phyloP scores from a whole-genome alignment of 1,140 invertebrate species.

The Apis dorsata region DNA sequence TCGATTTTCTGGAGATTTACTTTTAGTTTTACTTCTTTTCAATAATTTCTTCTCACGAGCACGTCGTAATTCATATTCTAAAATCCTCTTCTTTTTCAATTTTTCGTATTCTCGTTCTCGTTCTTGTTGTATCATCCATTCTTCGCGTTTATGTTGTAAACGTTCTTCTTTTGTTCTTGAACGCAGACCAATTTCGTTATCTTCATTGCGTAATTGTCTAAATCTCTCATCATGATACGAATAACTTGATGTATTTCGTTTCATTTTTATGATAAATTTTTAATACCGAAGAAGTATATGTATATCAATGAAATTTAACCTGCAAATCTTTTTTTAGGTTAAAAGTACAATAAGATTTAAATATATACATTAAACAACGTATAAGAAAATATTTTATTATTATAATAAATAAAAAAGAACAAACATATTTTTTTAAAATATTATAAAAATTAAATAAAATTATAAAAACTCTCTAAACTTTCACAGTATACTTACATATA shows the following conservation, averaged over 20 bases:
- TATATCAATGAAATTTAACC: background rate
- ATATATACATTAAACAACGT: background rate
- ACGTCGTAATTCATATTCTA: slow-evolving; percentile 49
- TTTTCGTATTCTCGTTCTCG: slow-evolving; percentile 43
- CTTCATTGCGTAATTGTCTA: slow-evolving; percentile 29
- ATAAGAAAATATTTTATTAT: too few species aligned
- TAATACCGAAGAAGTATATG: background rate
- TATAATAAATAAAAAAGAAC: background rate
- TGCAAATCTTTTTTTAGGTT: background rate
- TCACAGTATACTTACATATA: too few species aligned
- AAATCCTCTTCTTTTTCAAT: slow-evolving; percentile 54
- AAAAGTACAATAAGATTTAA: background rate
- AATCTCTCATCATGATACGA: slow-evolving; percentile 10
- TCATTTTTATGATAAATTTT: slow-evolving; percentile 20
- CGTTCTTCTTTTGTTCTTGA: slow-evolving; percentile 51
- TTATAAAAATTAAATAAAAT: too few species aligned
- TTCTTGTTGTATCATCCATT: slow-evolving; percentile 57
- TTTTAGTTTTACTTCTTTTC: slow-evolving; percentile 38
- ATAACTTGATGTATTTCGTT: slow-evolving; percentile 10
- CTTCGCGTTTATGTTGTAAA: slow-evolving; percentile 32
- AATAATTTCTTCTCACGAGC: slow-evolving; percentile 25
- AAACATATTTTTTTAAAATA: too few species aligned
- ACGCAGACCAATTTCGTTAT: background rate
- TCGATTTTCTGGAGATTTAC: slow-evolving; percentile 35
- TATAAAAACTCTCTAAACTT: too few species aligned